Conservation (phyloP, 2,113 vertebrate species). For the Xyliphius kryptos region DNA sequence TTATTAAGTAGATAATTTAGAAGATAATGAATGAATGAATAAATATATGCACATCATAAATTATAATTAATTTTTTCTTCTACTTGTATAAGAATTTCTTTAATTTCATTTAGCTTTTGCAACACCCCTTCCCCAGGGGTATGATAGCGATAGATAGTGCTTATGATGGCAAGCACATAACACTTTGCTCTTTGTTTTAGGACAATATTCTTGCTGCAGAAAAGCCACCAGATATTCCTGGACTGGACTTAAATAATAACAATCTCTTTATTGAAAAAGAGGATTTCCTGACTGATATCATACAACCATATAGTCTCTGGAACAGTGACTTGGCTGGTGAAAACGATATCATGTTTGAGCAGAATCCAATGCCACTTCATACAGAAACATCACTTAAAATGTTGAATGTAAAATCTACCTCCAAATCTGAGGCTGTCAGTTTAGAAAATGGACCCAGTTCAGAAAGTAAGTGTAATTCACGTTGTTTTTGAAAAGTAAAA, state of each 20-base stretch:
- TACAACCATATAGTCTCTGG: conserved; percentile 41
- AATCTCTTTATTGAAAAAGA: conserved; percentile 53
- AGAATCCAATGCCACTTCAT: conserved; percentile 34
- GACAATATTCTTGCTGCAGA: conserved; percentile 61
- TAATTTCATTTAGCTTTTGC: no score
- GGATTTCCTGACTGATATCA: conserved; percentile 51
- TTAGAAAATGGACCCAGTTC: not conserved
- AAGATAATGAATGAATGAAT: no score
- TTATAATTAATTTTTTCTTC: no score
- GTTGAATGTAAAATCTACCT: conserved; percentile 9
- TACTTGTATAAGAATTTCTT: no score
- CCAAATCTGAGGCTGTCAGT: conserved; percentile 13
- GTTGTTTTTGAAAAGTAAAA: not conserved
- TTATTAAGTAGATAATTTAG: no score
- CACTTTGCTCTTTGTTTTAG: conserved; percentile 41
- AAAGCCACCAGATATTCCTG: conserved; percentile 56
- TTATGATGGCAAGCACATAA: not conserved
- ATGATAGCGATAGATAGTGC: not conserved
- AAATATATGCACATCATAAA: no score
- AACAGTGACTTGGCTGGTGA: conserved; percentile 34
- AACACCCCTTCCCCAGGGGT: no score
- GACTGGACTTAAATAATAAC: conserved; percentile 40
- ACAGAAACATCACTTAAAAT: conserved; percentile 15
- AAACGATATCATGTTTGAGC: conserved; percentile 59
- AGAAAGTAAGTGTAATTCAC: conserved; percentile 21